Percentiles rank a stretch among this genome's conserved stretches.
phyloP scores from a whole-genome alignment of 1,140 invertebrate genomes.

The Leucophenga varia region DNA sequence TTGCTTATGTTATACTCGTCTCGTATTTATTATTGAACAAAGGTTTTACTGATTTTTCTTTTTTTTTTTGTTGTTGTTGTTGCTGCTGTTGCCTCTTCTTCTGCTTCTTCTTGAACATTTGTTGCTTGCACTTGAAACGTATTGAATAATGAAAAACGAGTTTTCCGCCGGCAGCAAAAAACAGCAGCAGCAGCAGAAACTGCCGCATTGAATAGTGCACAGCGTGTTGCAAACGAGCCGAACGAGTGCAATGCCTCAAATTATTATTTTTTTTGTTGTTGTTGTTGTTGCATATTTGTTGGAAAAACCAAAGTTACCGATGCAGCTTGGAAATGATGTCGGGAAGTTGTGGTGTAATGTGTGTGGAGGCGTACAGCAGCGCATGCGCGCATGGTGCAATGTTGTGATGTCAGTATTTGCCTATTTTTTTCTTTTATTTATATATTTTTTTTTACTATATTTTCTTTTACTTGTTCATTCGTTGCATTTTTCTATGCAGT shows the following conservation, averaged over 20 bases:
- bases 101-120: too few species aligned
- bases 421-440: slow-evolving; percentile 15
- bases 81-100: slow-evolving; percentile 22
- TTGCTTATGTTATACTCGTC: too few species aligned
- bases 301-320: slow-evolving; percentile 42
- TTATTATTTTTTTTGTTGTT: too few species aligned
- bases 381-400: slow-evolving; percentile 20
- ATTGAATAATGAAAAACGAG: slow-evolving; percentile 51
- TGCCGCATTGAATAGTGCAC: slow-evolving; percentile 4
- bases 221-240: slow-evolving; percentile 16
- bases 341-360: not conserved
- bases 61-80: not conserved
- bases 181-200: slow-evolving; percentile 36
- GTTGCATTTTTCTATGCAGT: not conserved
- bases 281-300: slow-evolving; percentile 21
- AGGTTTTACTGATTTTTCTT: too few species aligned
- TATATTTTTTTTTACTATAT: slow-evolving; percentile 5
- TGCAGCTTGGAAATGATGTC: slow-evolving; percentile 4
- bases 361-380: slow-evolving; percentile 14
- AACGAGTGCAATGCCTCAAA: slow-evolving; percentile 4
- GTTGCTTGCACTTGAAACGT: slow-evolving; percentile 26
- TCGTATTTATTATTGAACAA: too few species aligned
- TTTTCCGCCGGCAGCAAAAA: slow-evolving; percentile 46
- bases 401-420: slow-evolving; percentile 34
- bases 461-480: slow-evolving; percentile 8